Conservation (phyloP, 2,113 vertebrate genomes). For the Pseudolaguvia tuberculata region DNA sequence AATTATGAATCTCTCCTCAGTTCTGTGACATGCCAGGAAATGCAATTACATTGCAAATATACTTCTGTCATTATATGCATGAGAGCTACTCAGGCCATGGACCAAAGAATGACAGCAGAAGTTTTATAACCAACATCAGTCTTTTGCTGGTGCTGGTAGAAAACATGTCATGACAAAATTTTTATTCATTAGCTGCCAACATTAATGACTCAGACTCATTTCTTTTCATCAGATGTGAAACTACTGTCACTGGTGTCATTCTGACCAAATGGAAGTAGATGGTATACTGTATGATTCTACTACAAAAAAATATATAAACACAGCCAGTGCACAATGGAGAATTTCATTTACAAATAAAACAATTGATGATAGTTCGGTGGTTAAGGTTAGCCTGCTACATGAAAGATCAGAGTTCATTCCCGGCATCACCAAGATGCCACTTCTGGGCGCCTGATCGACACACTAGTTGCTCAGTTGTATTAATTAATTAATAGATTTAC, state of each 20-base stretch:
- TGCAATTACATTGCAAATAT: constrained; percentile 9
- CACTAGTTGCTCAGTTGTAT: too few species aligned
- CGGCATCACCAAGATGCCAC: too few species aligned
- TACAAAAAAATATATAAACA: too few species aligned
- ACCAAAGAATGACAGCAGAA: constrained; percentile 10
- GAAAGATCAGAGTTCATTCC: too few species aligned
- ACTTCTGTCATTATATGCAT: neutral
- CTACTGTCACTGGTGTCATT: constrained; percentile 31
- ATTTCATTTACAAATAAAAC: neutral
- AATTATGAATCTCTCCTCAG: constrained; percentile 4
- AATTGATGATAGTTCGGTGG: neutral
- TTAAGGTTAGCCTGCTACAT: too few species aligned
- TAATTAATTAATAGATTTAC: too few species aligned
- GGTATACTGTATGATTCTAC: too few species aligned
- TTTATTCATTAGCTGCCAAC: constrained; percentile 35
- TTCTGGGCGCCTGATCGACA: too few species aligned
- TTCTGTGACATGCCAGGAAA: constrained; percentile 18
- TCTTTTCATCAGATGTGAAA: constrained; percentile 32
- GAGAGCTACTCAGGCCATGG: neutral
- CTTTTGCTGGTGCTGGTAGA: constrained; percentile 18
- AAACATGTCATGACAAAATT: constrained; percentile 40
- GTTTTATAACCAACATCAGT: constrained; percentile 6
- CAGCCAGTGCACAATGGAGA: neutral
- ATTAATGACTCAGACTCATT: constrained; percentile 28
- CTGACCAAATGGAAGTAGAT: constrained; percentile 24